Evolutionary conservation across 2,113 vertebrate species (phyloP).

Genomic region (Heterotis niloticus): DNA sequence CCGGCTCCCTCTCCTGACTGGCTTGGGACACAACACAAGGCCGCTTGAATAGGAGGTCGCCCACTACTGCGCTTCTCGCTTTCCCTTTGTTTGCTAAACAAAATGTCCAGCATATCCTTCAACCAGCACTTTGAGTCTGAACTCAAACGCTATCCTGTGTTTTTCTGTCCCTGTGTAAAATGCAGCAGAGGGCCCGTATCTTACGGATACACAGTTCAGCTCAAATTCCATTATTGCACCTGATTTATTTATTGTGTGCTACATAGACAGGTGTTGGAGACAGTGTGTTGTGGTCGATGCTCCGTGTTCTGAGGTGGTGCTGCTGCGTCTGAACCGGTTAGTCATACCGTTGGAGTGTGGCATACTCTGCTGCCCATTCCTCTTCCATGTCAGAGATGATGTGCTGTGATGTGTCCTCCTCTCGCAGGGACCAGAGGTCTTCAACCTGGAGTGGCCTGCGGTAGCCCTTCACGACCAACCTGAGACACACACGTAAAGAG

Average conservation of each 20-base stretch:
- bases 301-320: not conserved
- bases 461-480: conserved; percentile 70
- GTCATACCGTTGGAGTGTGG: conserved; percentile 44
- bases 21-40: not conserved
- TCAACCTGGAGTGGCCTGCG: conserved; percentile 52
- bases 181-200: not conserved
- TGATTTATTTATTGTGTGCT: not conserved
- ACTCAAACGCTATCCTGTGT: not conserved
- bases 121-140: not conserved
- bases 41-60: no score
- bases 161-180: not conserved
- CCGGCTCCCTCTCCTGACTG: conserved; percentile 40
- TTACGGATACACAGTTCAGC: not conserved
- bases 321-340: not conserved
- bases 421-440: conserved; percentile 74
- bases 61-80: no score
- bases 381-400: conserved; percentile 67
- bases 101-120: no score
- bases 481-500: conserved; percentile 42
- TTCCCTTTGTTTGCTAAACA: not conserved
- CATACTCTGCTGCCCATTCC: conserved; percentile 56
- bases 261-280: not conserved
- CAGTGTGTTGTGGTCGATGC: no score
- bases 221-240: not conserved
- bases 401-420: conserved; percentile 65